phyloP scores from a whole-genome alignment of 2,113 vertebrate species.

The Gobius niger region DNA sequence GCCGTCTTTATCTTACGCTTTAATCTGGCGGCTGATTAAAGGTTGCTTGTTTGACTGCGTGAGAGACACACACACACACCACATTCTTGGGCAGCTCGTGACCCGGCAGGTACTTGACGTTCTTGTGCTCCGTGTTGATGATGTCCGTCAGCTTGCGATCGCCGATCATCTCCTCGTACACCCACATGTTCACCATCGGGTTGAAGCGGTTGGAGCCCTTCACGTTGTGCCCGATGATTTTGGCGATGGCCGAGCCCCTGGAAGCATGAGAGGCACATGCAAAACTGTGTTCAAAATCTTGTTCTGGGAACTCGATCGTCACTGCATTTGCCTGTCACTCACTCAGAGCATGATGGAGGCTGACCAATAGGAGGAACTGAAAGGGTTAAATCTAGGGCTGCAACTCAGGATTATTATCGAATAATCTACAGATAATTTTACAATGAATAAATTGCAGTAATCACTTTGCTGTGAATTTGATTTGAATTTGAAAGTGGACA shows the following conservation, averaged over 20 bases:
- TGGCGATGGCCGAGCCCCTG: constrained; percentile 84
- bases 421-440: no score
- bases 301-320: no score
- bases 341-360: no score
- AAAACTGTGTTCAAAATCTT: neutral
- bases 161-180: constrained; percentile 81
- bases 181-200: constrained; percentile 83
- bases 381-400: no score
- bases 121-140: constrained; percentile 84
- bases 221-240: constrained; percentile 82
- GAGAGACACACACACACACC: constrained; percentile 60
- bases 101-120: constrained; percentile 83
- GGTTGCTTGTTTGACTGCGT: neutral
- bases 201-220: constrained; percentile 78
- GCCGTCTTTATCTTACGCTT: no score
- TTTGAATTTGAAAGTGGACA: no score
- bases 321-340: no score
- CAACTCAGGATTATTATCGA: no score
- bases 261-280: neutral
- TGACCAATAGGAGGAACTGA: no score
- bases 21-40: neutral
- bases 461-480: no score
- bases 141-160: constrained; percentile 81
- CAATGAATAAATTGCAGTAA: no score
- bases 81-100: constrained; percentile 82